Percentiles rank a stretch among this genome's conserved stretches.
Conservation (phyloP, 2,797 vertebrate genomes). For the Anguilla pacifica region DNA sequence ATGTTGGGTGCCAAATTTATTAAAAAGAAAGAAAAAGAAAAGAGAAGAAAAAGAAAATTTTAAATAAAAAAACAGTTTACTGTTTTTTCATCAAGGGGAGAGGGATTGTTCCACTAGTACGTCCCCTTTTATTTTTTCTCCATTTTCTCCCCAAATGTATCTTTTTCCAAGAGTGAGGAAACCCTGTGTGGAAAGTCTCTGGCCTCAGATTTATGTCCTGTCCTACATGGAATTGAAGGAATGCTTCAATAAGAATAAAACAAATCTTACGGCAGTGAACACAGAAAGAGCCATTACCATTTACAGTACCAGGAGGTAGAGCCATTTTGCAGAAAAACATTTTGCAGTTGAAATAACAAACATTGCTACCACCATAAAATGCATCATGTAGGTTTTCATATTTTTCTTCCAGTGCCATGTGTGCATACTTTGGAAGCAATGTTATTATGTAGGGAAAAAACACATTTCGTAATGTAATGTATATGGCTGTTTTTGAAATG, state of each 20-base stretch:
- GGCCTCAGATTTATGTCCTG: neutral
- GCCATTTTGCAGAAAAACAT: neutral
- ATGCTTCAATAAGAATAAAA: neutral
- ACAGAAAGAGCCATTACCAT: neutral
- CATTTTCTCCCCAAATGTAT: neutral
- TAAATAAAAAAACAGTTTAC: neutral
- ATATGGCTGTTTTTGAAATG: constrained; percentile 3
- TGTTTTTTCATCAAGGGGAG: no score
- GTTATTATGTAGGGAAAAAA: neutral
- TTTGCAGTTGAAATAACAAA: neutral
- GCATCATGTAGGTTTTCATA: neutral
- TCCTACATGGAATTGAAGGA: neutral
- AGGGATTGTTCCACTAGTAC: no score
- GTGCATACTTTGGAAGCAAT: neutral
- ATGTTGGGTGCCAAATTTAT: no score
- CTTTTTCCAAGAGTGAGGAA: neutral
- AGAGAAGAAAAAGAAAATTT: neutral
- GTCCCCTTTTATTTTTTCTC: neutral
- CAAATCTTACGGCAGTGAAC: no score
- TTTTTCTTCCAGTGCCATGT: neutral
- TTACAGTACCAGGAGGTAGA: neutral
- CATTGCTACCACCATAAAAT: neutral
- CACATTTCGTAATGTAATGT: neutral
- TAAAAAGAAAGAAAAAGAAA: no score
- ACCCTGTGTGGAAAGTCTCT: neutral